Percentiles rank a stretch among this genome's conserved stretches.
These are phyloP conservation scores for Musca vetustissima DNA, from an alignment of 1,140 invertebrate genomes.

Conservation along the genomic window DNA sequence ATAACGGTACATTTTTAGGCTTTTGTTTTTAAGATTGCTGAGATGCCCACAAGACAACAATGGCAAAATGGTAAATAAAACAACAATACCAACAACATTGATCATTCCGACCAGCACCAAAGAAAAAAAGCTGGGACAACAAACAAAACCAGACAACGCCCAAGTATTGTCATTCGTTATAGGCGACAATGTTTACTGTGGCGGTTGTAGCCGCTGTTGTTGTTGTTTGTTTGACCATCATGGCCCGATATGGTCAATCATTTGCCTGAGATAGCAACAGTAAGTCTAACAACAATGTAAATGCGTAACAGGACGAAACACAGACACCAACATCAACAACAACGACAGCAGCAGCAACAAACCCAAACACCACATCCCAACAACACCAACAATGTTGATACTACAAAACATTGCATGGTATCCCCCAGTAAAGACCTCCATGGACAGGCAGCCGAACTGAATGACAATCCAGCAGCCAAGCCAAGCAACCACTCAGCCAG, in stretches of 20 bases:
- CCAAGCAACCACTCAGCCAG: too few relatives aligned
- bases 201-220: not conserved
- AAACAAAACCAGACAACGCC: constrained; percentile 8
- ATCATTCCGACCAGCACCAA: too few relatives aligned
- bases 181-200: not conserved
- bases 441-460: too few relatives aligned
- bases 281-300: not conserved
- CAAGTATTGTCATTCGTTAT: not conserved
- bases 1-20: constrained; percentile 4
- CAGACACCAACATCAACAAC: not conserved
- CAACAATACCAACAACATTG: too few relatives aligned
- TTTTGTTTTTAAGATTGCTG: not conserved
- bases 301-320: not conserved
- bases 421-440: too few relatives aligned
- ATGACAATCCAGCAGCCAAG: too few relatives aligned
- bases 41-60: too few relatives aligned
- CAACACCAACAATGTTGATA: too few relatives aligned
- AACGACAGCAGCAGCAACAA: not conserved
- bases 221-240: not conserved
- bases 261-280: too few relatives aligned
- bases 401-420: too few relatives aligned
- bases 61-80: too few relatives aligned
- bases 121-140: constrained; percentile 6
- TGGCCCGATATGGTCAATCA: too few relatives aligned
- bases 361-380: not conserved